phyloP scores from a whole-genome alignment of 2,888 invertebrate species.

The Palloptera scutellata region DNA sequence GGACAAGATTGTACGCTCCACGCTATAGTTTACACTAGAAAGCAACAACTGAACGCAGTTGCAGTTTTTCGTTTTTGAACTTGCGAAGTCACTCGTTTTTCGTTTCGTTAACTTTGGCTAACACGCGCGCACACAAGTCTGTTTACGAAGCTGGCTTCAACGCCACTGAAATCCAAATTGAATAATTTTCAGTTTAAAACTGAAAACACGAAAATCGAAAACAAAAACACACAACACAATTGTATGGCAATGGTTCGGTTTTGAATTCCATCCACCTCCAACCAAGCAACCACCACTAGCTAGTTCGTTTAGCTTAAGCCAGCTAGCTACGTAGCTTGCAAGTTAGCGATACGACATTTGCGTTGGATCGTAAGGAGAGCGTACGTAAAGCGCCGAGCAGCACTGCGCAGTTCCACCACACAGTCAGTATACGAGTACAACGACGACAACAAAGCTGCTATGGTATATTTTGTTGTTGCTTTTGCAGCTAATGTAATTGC shows the following conservation, averaged over 20 bases:
- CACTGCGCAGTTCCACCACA: no score
- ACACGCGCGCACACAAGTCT: slow-evolving; percentile 39
- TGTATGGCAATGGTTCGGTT: not conserved
- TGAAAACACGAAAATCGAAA: slow-evolving; percentile 34
- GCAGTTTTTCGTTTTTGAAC: not conserved
- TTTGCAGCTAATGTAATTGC: not conserved
- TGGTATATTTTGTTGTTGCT: not conserved
- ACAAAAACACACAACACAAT: slow-evolving; percentile 4
- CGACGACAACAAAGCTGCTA: not conserved
- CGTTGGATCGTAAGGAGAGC: no score
- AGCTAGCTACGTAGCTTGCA: not conserved
- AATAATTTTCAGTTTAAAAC: slow-evolving; percentile 42
- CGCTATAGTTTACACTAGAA: no score
- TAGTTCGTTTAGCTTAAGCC: slow-evolving; percentile 9
- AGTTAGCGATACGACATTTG: not conserved
- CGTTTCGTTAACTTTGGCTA: slow-evolving; percentile 4
- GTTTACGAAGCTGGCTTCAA: slow-evolving; percentile 43
- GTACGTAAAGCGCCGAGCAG: no score
- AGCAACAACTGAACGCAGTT: no score
- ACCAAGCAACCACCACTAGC: slow-evolving; percentile 6
- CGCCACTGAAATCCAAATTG: slow-evolving; percentile 44
- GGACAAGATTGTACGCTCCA: no score
- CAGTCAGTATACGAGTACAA: not conserved
- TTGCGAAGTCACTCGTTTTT: slow-evolving; percentile 9
- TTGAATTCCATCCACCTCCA: not conserved